Evolutionary conservation across 2,888 invertebrate species (phyloP).

Genomic region (Cephus pygmeus): DNA sequence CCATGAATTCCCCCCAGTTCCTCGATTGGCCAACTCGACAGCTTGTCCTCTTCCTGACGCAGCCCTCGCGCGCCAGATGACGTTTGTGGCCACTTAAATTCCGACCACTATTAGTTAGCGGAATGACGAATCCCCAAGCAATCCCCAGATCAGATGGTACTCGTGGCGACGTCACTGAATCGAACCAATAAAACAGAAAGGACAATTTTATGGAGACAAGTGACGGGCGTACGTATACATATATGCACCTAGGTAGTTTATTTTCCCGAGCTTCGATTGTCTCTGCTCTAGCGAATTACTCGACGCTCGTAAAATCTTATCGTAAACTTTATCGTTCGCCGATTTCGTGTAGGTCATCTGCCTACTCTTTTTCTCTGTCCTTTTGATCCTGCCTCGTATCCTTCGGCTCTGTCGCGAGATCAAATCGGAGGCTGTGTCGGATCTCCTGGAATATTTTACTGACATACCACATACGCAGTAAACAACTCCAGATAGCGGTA

Average conservation of each 20-base stretch:
- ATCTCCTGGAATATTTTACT: background rate
- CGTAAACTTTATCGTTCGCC: background rate
- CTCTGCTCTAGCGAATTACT: background rate
- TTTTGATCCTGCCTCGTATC: background rate
- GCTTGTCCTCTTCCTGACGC: background rate
- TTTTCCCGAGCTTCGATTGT: background rate
- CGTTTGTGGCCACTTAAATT: background rate
- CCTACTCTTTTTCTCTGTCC: background rate
- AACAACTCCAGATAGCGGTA: too few relatives aligned
- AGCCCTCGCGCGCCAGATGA: background rate
- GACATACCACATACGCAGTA: too few relatives aligned
- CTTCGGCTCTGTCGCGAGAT: background rate
- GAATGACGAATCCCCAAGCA: background rate
- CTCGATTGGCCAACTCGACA: background rate
- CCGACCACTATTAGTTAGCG: background rate
- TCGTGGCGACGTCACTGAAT: background rate
- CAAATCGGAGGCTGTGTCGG: background rate
- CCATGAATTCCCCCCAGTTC: background rate
- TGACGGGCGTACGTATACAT: background rate
- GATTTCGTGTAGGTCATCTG: background rate
- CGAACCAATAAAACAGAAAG: background rate
- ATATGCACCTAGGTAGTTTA: background rate
- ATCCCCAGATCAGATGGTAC: background rate
- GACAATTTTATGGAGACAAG: background rate
- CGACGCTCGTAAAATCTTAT: background rate